Percentiles rank a stretch among this genome's conserved stretches.
Conservation (phyloP, 2,113 vertebrate species). For the Geothlypis trichas region DNA sequence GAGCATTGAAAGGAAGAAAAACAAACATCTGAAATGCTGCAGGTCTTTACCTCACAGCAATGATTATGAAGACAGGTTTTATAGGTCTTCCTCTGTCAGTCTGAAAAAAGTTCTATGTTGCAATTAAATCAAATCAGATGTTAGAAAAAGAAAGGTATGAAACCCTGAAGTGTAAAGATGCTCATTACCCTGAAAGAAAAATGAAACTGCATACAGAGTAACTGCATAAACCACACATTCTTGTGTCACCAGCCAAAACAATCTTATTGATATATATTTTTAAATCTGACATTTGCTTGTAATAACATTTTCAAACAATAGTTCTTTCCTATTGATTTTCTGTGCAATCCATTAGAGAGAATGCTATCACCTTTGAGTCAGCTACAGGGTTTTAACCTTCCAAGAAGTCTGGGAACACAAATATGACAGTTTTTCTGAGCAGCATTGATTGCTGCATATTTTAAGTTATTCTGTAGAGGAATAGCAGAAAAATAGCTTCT, state of each 20-base stretch:
- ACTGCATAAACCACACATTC: not conserved
- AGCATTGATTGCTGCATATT: not conserved
- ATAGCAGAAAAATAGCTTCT: slow-evolving; percentile 13
- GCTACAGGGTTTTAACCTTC: not conserved
- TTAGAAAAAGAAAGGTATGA: not conserved
- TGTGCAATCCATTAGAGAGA: not conserved
- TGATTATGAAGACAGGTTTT: not conserved
- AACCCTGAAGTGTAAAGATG: not conserved
- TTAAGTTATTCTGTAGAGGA: slow-evolving; percentile 15
- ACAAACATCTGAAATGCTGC: not conserved
- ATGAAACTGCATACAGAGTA: not conserved
- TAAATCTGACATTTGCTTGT: slow-evolving; percentile 1
- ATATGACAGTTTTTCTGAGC: not conserved
- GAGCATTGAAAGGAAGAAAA: not conserved
- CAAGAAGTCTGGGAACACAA: not conserved
- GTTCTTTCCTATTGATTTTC: slow-evolving; percentile 7
- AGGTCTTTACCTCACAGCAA: not conserved
- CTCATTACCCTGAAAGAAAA: not conserved
- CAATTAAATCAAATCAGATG: not conserved
- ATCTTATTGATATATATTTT: not conserved
- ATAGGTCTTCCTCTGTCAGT: not conserved
- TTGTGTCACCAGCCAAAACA: not conserved
- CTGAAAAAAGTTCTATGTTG: not conserved
- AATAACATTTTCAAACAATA: slow-evolving; percentile 14
- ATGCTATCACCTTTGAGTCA: not conserved